Conservation (phyloP, 2,113 vertebrate genomes). For the Hypanus sabinus region DNA sequence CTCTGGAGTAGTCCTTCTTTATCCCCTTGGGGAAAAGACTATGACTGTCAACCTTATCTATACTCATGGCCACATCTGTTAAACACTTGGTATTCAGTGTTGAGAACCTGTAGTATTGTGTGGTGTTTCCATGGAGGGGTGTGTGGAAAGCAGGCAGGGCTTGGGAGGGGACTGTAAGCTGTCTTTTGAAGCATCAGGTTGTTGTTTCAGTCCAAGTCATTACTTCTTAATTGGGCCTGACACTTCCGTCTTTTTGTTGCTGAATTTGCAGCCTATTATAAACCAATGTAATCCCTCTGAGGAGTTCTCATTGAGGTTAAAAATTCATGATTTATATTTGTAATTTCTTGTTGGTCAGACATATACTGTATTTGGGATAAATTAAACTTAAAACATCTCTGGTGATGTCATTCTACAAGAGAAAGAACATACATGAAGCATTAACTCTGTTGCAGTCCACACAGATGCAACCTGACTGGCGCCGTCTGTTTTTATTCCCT, state of each 20-base stretch:
- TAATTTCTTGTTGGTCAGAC: background rate
- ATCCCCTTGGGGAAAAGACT: too few species aligned
- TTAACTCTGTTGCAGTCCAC: background rate
- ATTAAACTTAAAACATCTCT: background rate
- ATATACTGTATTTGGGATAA: background rate
- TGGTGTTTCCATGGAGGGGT: background rate
- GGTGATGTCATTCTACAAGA: background rate
- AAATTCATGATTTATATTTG: background rate
- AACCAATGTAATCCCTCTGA: background rate
- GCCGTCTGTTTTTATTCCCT: background rate
- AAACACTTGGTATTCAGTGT: too few species aligned
- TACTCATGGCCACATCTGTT: too few species aligned
- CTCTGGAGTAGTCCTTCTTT: too few species aligned
- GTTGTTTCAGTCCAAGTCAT: background rate
- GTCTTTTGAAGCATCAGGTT: background rate
- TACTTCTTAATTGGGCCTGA: background rate
- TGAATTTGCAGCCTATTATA: background rate
- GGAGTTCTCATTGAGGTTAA: background rate
- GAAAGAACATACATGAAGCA: background rate
- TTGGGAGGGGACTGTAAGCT: background rate
- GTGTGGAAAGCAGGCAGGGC: too few species aligned
- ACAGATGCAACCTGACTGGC: background rate
- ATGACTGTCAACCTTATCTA: too few species aligned
- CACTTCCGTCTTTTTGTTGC: too few species aligned
- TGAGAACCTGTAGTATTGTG: background rate